Percentiles rank a stretch among this genome's conserved stretches.
Evolutionary conservation across 2,888 invertebrate species (phyloP).

Genomic region (Nasonovia ribisnigri): DNA sequence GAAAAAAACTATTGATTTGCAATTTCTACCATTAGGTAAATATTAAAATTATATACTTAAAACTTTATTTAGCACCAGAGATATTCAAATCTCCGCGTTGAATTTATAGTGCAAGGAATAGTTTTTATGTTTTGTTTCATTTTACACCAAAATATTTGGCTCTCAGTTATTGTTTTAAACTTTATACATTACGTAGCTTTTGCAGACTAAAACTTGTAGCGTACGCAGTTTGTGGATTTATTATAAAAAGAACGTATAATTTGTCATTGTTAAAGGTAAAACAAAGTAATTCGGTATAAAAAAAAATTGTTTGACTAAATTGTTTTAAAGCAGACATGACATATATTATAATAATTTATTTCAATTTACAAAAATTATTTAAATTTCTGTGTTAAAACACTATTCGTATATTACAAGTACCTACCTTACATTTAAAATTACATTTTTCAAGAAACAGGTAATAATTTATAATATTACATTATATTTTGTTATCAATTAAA

Average conservation of each 20-base stretch:
- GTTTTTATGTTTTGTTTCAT: slow-evolving; percentile 30
- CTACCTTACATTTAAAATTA: background rate
- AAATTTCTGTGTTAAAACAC: background rate
- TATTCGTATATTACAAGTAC: background rate
- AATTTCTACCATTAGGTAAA: background rate
- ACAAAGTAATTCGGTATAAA: background rate
- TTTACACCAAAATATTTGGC: slow-evolving; percentile 30
- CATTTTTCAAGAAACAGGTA: background rate
- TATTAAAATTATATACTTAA: background rate
- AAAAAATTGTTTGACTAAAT: background rate
- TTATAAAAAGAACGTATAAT: slow-evolving; percentile 30
- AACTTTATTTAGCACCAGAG: background rate
- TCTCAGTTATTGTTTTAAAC: slow-evolving; percentile 52
- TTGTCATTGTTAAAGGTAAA: slow-evolving; percentile 9
- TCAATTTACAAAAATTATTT: background rate
- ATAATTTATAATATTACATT: background rate
- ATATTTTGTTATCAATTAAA: background rate
- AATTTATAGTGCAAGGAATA: background rate
- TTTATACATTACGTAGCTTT: slow-evolving; percentile 47
- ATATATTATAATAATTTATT: background rate
- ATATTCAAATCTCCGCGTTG: slow-evolving; percentile 36
- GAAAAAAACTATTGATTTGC: background rate
- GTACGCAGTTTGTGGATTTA: slow-evolving; percentile 42
- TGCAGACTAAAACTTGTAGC: slow-evolving; percentile 36
- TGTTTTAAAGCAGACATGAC: background rate